Conservation (phyloP, 2,888 invertebrate species). For the Acrobasis consociella region DNA sequence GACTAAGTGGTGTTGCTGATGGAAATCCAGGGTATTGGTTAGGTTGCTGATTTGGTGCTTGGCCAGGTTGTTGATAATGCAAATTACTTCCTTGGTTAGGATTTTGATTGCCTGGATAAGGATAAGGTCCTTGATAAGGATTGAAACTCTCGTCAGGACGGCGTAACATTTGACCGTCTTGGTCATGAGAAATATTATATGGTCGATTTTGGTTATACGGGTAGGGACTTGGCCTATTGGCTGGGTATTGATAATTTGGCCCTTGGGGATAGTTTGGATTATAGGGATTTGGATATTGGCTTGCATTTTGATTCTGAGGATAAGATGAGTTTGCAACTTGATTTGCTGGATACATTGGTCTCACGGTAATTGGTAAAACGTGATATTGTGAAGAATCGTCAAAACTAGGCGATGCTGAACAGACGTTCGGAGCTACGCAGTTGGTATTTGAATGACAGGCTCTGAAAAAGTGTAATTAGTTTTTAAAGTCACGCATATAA, state of each 20-base stretch:
- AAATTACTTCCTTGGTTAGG: neutral
- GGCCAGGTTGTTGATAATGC: slow-evolving; percentile 2
- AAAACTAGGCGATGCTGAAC: slow-evolving; percentile 52
- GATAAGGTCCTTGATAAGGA: neutral
- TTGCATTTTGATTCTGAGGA: slow-evolving; percentile 5
- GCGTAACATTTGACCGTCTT: neutral
- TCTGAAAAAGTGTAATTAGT: slow-evolving; percentile 47
- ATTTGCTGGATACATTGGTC: slow-evolving; percentile 18
- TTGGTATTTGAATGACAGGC: slow-evolving; percentile 70
- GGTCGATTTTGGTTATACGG: neutral
- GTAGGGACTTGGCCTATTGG: slow-evolving; percentile 26
- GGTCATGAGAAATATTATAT: neutral
- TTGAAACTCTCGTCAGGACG: neutral
- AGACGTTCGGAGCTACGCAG: slow-evolving; percentile 61
- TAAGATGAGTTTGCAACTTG: neutral
- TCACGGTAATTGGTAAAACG: slow-evolving; percentile 20
- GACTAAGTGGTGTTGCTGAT: neutral
- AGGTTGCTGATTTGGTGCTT: slow-evolving; percentile 31
- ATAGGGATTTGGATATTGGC: slow-evolving; percentile 27
- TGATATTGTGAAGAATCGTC: slow-evolving; percentile 20
- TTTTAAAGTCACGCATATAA: no score
- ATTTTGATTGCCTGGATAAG: neutral
- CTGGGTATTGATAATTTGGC: slow-evolving; percentile 29
- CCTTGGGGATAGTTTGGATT: slow-evolving; percentile 32
- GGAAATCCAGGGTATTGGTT: slow-evolving; percentile 32